Evolutionary conservation across 2,113 vertebrate species (phyloP).

Genomic region (Tragelaphus strepsiceros): DNA sequence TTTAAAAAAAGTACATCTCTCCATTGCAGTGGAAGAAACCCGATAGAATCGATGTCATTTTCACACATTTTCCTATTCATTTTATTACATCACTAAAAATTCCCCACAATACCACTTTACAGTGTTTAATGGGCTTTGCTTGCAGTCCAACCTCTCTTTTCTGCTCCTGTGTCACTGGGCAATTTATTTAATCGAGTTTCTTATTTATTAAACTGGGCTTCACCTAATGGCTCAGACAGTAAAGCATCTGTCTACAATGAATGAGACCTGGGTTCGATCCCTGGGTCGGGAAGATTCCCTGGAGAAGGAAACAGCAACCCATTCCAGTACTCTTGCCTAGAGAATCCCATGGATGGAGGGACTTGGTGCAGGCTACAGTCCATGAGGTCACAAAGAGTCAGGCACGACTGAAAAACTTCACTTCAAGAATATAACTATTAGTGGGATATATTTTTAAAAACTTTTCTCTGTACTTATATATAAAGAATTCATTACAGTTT

Average conservation of each 20-base stretch:
- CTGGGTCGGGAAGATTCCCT: too few species aligned
- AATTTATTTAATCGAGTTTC: background rate
- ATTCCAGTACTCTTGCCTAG: too few species aligned
- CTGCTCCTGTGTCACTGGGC: too few species aligned
- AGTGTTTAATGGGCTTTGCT: background rate
- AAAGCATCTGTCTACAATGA: too few species aligned
- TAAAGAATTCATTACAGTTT: background rate
- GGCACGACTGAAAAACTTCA: too few species aligned
- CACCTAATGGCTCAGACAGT: too few species aligned
- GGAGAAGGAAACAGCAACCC: too few species aligned
- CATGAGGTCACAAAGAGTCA: too few species aligned
- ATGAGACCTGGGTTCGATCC: too few species aligned
- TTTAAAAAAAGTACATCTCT: background rate
- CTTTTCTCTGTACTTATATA: background rate
- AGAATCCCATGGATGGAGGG: too few species aligned
- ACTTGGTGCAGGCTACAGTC: too few species aligned
- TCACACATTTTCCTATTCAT: background rate
- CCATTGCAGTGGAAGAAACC: background rate
- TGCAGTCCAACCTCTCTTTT: background rate
- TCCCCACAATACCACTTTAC: background rate
- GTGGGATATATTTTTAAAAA: background rate
- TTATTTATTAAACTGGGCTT: background rate
- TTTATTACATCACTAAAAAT: background rate
- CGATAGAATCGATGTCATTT: background rate
- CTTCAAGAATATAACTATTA: background rate